These are phyloP conservation scores for Hirudinaria manillensis DNA, from an alignment of 2,888 invertebrate species.

Conservation along the genomic window DNA sequence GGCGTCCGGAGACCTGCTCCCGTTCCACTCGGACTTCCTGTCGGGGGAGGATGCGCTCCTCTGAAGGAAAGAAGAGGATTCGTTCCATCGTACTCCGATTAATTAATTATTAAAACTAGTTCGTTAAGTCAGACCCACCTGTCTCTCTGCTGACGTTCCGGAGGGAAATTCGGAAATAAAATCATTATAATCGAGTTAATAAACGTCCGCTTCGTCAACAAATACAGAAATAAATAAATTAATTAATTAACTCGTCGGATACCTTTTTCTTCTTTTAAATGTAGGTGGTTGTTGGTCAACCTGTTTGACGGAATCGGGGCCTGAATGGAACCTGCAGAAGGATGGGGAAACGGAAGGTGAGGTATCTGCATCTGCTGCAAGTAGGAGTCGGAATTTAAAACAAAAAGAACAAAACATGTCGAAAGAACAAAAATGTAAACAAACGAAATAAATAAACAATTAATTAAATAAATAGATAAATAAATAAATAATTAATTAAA, in stretches of 20 bases:
- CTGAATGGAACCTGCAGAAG: constrained; percentile 44
- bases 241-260: not conserved
- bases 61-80: constrained; percentile 25
- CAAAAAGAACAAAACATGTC: too few species aligned
- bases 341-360: constrained; percentile 51
- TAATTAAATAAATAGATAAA: not conserved
- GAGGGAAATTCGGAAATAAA: not conserved
- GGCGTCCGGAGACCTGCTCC: constrained; percentile 34
- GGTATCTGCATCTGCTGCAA: constrained; percentile 80
- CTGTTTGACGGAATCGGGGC: not conserved
- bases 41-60: constrained; percentile 40
- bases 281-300: constrained; percentile 39
- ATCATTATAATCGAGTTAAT: not conserved
- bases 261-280: constrained; percentile 50
- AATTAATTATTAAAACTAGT: not conserved
- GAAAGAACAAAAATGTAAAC: too few species aligned
- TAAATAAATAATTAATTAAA: too few species aligned
- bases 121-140: not conserved
- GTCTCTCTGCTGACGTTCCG: constrained; percentile 4
- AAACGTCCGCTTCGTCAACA: not conserved
- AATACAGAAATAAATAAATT: not conserved
- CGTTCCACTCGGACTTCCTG: constrained; percentile 38
- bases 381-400: not conserved
- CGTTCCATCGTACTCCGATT: too few species aligned
- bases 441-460: not conserved